Conservation (phyloP, 2,888 invertebrate species). For the Morpho helenor region DNA sequence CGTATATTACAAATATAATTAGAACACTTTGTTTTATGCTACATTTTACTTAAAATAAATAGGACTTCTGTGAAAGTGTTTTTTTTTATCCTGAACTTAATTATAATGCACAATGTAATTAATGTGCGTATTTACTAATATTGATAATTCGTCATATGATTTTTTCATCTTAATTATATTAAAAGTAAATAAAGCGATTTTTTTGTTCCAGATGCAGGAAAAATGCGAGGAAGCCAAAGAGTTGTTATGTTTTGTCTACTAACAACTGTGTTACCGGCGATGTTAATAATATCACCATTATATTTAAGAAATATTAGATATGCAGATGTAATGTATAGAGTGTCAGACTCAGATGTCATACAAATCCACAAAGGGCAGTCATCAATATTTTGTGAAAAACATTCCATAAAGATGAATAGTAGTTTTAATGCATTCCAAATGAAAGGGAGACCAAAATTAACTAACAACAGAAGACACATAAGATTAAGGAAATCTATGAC, state of each 20-base stretch:
- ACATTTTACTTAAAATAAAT: too few species aligned
- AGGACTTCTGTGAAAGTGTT: too few species aligned
- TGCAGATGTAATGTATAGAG: slow-evolving; percentile 87
- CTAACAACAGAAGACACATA: slow-evolving; percentile 85
- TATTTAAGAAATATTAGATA: slow-evolving; percentile 88
- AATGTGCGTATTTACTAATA: too few species aligned
- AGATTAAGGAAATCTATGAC: slow-evolving; percentile 89
- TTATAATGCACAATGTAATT: too few species aligned
- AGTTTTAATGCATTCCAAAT: slow-evolving; percentile 86
- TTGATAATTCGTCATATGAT: too few species aligned
- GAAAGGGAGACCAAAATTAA: slow-evolving; percentile 83
- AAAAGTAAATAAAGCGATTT: too few species aligned
- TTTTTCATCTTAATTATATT: too few species aligned
- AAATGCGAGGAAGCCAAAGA: slow-evolving; percentile 89
- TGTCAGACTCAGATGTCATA: slow-evolving; percentile 91
- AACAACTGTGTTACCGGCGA: slow-evolving; percentile 86
- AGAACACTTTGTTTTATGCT: too few species aligned
- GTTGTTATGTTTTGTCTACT: slow-evolving; percentile 88
- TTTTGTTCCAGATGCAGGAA: slow-evolving; percentile 75
- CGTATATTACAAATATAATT: too few species aligned
- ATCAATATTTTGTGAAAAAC: slow-evolving; percentile 88
- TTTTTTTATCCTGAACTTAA: too few species aligned
- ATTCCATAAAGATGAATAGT: slow-evolving; percentile 87
- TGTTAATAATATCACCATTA: slow-evolving; percentile 86
- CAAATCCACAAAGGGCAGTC: slow-evolving; percentile 91